Conservation (phyloP, 1,140 invertebrate species). For the Meteorus sp. region DNA sequence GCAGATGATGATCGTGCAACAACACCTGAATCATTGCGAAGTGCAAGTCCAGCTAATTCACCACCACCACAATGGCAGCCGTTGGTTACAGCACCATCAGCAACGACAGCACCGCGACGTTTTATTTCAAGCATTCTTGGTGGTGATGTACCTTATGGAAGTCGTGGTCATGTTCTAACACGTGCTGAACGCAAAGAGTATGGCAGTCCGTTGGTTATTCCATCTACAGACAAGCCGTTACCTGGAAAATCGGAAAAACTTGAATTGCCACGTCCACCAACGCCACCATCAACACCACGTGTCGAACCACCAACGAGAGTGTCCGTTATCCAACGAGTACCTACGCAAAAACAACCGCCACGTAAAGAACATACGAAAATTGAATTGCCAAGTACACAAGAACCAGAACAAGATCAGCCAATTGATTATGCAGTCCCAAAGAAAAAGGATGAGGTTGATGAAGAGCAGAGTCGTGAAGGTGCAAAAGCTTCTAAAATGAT, state of each 20-base stretch:
- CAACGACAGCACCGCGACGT: constrained; percentile 59
- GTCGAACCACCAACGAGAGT: constrained; percentile 61
- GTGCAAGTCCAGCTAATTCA: constrained; percentile 43
- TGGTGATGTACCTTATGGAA: constrained; percentile 74
- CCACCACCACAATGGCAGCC: constrained; percentile 42
- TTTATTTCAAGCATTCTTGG: constrained; percentile 78
- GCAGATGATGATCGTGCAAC: constrained; percentile 54
- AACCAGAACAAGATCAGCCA: constrained; percentile 72
- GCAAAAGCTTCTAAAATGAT: constrained; percentile 62
- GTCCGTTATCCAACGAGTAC: constrained; percentile 82
- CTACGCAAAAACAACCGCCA: constrained; percentile 60
- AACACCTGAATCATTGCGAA: constrained; percentile 51
- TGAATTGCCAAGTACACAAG: constrained; percentile 49
- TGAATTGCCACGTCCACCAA: constrained; percentile 59
- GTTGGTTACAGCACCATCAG: constrained; percentile 23
- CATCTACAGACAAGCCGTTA: constrained; percentile 55
- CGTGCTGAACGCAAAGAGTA: constrained; percentile 79
- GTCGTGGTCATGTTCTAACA: constrained; percentile 72
- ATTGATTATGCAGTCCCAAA: constrained; percentile 87
- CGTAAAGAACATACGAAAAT: constrained; percentile 48
- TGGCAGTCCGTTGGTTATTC: constrained; percentile 60
- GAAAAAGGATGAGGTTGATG: constrained; percentile 68
- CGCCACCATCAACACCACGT: constrained; percentile 58
- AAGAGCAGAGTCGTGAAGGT: constrained; percentile 64
- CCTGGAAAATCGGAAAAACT: constrained; percentile 55